A percentile compares a stretch with the other conserved stretches of the same genome.
Evolutionary conservation across 2,888 invertebrate species (phyloP).

Genomic region (Epistrophe grossulariae): DNA sequence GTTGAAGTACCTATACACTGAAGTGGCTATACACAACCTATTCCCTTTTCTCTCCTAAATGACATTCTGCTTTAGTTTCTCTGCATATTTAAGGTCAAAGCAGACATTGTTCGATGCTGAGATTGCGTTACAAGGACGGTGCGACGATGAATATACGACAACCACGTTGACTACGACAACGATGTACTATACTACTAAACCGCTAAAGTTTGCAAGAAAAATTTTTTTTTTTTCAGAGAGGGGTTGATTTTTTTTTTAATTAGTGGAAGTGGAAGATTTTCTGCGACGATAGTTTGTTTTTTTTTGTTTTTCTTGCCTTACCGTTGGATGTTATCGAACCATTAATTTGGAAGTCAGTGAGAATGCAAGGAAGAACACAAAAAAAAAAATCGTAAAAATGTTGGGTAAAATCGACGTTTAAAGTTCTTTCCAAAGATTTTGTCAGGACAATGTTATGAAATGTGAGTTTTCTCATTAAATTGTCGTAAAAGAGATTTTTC

Average conservation of each 20-base stretch:
- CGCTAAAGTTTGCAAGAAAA: slow-evolving; percentile 53
- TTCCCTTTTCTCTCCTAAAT: not conserved
- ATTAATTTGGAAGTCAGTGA: slow-evolving; percentile 44
- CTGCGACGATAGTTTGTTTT: slow-evolving; percentile 2
- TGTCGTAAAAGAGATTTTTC: slow-evolving; percentile 23
- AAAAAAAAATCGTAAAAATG: not conserved
- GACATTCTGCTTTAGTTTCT: slow-evolving; percentile 54
- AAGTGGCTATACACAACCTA: slow-evolving; percentile 4
- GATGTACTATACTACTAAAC: slow-evolving; percentile 16
- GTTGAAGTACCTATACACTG: not conserved
- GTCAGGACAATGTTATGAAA: slow-evolving; percentile 37
- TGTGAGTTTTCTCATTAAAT: slow-evolving; percentile 45
- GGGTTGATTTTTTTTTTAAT: slow-evolving; percentile 71
- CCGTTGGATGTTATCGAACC: slow-evolving; percentile 46
- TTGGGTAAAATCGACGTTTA: slow-evolving; percentile 9
- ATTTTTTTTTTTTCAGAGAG: slow-evolving; percentile 7
- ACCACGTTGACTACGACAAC: not conserved
- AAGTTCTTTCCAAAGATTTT: slow-evolving; percentile 22
- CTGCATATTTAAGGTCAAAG: slow-evolving; percentile 58
- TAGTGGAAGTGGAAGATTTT: slow-evolving; percentile 55
- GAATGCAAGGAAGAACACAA: not conserved
- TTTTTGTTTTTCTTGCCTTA: no score
- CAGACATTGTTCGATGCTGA: slow-evolving; percentile 57
- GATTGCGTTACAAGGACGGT: slow-evolving; percentile 57
- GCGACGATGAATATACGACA: not conserved